phyloP scores from a whole-genome alignment of 2,888 invertebrate genomes.

The Drosophila infuscata region DNA sequence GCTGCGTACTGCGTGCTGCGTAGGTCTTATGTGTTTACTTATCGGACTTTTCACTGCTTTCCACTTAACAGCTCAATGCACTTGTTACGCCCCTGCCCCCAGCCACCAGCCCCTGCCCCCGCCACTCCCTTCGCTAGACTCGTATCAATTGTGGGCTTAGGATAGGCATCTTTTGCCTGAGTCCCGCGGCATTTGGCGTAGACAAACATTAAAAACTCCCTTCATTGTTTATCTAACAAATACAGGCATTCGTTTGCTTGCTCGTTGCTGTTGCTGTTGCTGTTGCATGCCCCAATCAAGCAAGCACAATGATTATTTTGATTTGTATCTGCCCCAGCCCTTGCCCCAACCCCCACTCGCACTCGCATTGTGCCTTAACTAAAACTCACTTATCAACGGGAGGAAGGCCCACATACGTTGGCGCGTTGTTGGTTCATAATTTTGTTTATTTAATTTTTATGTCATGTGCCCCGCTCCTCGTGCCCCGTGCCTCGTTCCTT shows the following conservation, averaged over 20 bases:
- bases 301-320: conserved; percentile 69
- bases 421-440: conserved; percentile 65
- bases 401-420: conserved; percentile 52
- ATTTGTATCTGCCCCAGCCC: conserved; percentile 43
- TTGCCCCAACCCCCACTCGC: background rate
- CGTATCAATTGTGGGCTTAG: conserved; percentile 43
- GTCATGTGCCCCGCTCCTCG: conserved; percentile 65
- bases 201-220: conserved; percentile 57
- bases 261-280: conserved; percentile 1
- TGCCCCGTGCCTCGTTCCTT: no score
- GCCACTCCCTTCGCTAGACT: background rate
- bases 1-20: background rate
- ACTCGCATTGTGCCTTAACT: conserved; percentile 23
- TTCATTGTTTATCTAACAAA: conserved; percentile 72
- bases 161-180: conserved; percentile 25
- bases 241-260: conserved; percentile 60
- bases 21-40: conserved; percentile 25
- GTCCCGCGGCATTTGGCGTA: conserved; percentile 41
- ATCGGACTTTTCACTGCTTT: conserved; percentile 35
- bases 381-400: conserved; percentile 44
- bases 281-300: conserved; percentile 62
- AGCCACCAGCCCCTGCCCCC: background rate
- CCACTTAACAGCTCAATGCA: conserved; percentile 58
- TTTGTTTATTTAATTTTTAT: conserved; percentile 79
- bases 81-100: conserved; percentile 23